Evolutionary conservation across 1,140 invertebrate genomes (phyloP).

Genomic region (Acarapis woodi): DNA sequence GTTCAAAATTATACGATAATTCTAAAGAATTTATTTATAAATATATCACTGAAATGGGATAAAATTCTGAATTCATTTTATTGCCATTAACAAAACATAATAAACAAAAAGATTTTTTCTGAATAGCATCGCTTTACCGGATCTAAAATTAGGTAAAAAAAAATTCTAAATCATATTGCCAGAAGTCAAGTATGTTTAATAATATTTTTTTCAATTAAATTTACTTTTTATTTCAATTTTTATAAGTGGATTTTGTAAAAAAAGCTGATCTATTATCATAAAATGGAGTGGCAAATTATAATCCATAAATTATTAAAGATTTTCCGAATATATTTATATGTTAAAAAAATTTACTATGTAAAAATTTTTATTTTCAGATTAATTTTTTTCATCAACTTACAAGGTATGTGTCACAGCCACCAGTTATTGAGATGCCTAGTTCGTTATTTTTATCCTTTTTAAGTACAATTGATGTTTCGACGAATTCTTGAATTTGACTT

Average conservation of each 20-base stretch:
- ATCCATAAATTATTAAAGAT: not conserved
- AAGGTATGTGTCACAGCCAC: conserved; percentile 14
- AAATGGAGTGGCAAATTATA: not conserved
- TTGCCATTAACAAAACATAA: too few relatives aligned
- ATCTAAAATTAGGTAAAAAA: too few relatives aligned
- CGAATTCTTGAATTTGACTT: conserved; percentile 14
- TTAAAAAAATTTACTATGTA: not conserved
- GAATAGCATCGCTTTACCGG: too few relatives aligned
- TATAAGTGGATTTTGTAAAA: not conserved
- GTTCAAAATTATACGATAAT: too few relatives aligned
- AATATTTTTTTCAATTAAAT: too few relatives aligned
- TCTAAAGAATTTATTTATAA: too few relatives aligned
- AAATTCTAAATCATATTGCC: too few relatives aligned
- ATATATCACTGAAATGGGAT: too few relatives aligned
- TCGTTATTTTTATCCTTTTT: conserved; percentile 14
- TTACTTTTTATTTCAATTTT: too few relatives aligned
- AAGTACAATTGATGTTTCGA: conserved; percentile 14
- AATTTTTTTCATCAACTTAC: conserved; percentile 9
- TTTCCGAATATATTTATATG: not conserved
- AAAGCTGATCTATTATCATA: not conserved
- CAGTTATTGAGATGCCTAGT: conserved; percentile 13
- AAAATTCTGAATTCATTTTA: too few relatives aligned
- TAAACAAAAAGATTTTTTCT: too few relatives aligned
- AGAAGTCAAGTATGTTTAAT: too few relatives aligned
- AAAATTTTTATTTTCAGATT: not conserved